Base-by-base conservation (phyloP, 2,888 invertebrate species). In the Polymixis flavicincta region DNA sequence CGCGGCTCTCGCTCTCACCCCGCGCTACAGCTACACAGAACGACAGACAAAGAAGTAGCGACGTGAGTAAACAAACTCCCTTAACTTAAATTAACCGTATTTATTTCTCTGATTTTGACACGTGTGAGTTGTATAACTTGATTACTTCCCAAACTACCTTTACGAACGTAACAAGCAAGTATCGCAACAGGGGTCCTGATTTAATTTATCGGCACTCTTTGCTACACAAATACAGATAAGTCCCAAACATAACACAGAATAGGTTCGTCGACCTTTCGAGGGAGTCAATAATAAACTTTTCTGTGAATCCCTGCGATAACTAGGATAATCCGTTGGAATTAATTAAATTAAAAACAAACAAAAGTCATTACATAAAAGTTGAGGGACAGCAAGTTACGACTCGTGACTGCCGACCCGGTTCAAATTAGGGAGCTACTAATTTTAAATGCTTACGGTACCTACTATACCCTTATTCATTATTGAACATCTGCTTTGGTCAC, bases 341-440 rank as follows among this genome's bases (percentile, higher is more conserved):
- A 95, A 95, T 95, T 94, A 92, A 94, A 94, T 95, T 95, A 94
- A 94, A 94, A 93, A 93, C 93, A 94, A 94, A 94, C 93, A 94
- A 93, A 94, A 94, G 93, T 93, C 92, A 92, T 94, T 93, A 93
- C 90, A 90, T 90, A 89, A 91, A 92, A 93, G 92, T 92, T 92
- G 85, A 89, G 88, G 89, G 90, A 88, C 89, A 88, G 88, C 87
- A 90, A 90, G 89, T 92, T 91, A 85, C 87, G 88, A 81, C 84
- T 91, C 87, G 88, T 89, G 89, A 89, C 88, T 87, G 85, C 70
- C 88, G 88, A 86, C 88, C 87, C 86, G 83, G 85, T 88, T 88
- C 83, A 89, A 91, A 88, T 89, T 89, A 88, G 89, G 87, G 87
- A 86, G 80, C 80, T 85, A 82, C 77, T 83, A 78, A 83, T 87